Conservation (phyloP, 2,888 invertebrate genomes). For the Cremastinae sp. region DNA sequence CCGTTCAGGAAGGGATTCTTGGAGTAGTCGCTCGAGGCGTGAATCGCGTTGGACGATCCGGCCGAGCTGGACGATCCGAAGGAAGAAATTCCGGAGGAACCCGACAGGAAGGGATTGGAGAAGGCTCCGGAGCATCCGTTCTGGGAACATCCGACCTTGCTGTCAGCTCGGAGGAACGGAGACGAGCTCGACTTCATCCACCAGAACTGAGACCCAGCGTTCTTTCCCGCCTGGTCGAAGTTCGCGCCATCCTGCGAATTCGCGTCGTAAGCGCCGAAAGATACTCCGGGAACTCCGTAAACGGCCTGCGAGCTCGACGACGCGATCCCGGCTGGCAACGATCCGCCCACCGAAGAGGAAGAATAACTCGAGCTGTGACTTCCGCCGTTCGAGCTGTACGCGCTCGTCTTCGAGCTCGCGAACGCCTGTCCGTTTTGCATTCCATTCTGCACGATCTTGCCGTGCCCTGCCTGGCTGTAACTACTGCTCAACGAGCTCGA, state of each 20-base stretch:
- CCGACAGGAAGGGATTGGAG: too few relatives aligned
- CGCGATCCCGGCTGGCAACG: slow-evolving; percentile 48
- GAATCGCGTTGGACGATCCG: slow-evolving; percentile 3
- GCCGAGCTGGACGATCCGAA: background rate
- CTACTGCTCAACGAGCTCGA: slow-evolving; percentile 62
- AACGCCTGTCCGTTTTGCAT: slow-evolving; percentile 60
- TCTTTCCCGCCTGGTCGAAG: slow-evolving; percentile 23
- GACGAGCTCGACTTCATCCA: slow-evolving; percentile 58
- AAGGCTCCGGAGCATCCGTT: too few relatives aligned
- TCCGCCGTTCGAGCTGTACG: slow-evolving; percentile 57
- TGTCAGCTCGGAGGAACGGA: slow-evolving; percentile 14
- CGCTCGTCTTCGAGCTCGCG: slow-evolving; percentile 57
- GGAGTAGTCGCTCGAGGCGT: slow-evolving; percentile 39
- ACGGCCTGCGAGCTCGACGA: slow-evolving; percentile 29
- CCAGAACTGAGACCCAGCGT: slow-evolving; percentile 53
- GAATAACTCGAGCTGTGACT: slow-evolving; percentile 60
- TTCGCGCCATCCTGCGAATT: slow-evolving; percentile 23
- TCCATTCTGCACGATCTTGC: slow-evolving; percentile 59
- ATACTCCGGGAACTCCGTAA: slow-evolving; percentile 44
- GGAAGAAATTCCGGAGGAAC: too few relatives aligned
- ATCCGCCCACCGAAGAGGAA: slow-evolving; percentile 57
- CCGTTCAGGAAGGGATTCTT: slow-evolving; percentile 59
- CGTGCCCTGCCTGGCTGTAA: slow-evolving; percentile 60
- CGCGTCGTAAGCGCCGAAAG: slow-evolving; percentile 33
- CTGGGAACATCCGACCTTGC: too few relatives aligned